Conservation (phyloP, 2,888 invertebrate genomes). For the Drosophila incognita region DNA sequence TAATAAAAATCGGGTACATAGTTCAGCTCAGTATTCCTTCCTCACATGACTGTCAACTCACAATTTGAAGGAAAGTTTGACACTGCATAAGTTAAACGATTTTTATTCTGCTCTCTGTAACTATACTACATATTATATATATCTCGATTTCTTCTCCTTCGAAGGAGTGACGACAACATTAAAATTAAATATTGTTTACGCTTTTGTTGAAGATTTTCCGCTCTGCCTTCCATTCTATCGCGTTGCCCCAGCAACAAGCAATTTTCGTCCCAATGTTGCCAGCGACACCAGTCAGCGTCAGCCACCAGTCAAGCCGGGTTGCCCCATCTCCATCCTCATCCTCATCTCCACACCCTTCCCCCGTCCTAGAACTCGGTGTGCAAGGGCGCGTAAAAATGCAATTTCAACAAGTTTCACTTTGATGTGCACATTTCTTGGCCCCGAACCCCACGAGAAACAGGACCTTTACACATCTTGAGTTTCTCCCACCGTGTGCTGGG, state of each 20-base stretch:
- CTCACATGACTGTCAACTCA: constrained; percentile 13
- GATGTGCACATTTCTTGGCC: constrained; percentile 75
- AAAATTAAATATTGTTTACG: constrained; percentile 75
- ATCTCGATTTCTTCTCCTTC: constrained; percentile 12
- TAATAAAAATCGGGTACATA: constrained; percentile 45
- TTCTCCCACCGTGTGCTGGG: constrained; percentile 14
- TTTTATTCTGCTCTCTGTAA: constrained; percentile 19
- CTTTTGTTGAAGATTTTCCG: constrained; percentile 61
- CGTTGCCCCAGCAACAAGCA: constrained; percentile 64
- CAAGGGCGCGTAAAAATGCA: constrained; percentile 81
- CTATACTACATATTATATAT: background rate
- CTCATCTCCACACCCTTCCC: background rate
- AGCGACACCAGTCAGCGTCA: constrained; percentile 38
- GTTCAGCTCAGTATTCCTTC: constrained; percentile 13
- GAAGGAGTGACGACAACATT: constrained; percentile 64
- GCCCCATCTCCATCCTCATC: background rate
- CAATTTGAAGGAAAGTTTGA: constrained; percentile 30
- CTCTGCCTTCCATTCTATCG: constrained; percentile 50
- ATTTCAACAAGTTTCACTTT: constrained; percentile 81
- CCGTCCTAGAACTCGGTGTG: constrained; percentile 57
- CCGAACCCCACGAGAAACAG: constrained; percentile 21
- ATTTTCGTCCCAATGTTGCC: constrained; percentile 59
- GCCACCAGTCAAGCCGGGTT: constrained; percentile 16
- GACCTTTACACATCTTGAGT: constrained; percentile 13
- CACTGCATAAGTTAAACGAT: constrained; percentile 65